A percentile compares a stretch with the other conserved stretches of the same genome.
Evolutionary conservation across 2,113 vertebrate genomes (phyloP).

Genomic region (Vimba vimba): DNA sequence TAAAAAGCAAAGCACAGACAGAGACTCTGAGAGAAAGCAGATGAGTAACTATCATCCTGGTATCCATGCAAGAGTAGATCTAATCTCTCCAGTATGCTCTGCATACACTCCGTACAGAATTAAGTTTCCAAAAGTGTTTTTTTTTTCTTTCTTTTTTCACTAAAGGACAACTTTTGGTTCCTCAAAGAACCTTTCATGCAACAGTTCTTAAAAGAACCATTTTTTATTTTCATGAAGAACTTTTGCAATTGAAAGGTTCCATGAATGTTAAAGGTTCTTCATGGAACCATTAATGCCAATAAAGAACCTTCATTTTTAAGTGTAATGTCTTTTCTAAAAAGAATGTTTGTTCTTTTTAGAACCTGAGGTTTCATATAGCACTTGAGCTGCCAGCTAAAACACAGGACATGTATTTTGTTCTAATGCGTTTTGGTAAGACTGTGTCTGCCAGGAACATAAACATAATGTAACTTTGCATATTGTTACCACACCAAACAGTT

Average conservation of each 20-base stretch:
- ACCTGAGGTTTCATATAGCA: constrained; percentile 17
- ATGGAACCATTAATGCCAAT: not conserved
- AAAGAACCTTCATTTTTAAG: not conserved
- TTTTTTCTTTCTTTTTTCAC: too few relatives aligned
- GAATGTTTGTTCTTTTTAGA: constrained; percentile 2
- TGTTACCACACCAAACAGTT: constrained; percentile 14
- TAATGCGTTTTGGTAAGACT: not conserved
- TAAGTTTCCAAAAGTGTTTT: too few relatives aligned
- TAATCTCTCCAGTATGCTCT: not conserved
- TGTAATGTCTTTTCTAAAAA: not conserved
- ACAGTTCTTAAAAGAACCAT: not conserved
- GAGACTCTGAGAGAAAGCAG: not conserved
- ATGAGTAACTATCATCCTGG: not conserved
- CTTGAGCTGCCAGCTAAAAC: constrained; percentile 30
- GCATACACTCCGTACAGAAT: too few relatives aligned
- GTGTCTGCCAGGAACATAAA: constrained; percentile 9
- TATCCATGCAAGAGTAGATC: not conserved
- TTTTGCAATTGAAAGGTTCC: not conserved
- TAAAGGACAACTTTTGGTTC: too few relatives aligned
- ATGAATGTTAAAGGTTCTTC: not conserved
- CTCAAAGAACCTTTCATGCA: not conserved
- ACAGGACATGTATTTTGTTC: constrained; percentile 33
- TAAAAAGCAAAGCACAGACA: not conserved
- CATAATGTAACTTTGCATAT: constrained; percentile 9
- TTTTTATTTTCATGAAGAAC: not conserved